Conservation (phyloP, 2,797 vertebrate genomes). For the Poeciliopsis turneri region DNA sequence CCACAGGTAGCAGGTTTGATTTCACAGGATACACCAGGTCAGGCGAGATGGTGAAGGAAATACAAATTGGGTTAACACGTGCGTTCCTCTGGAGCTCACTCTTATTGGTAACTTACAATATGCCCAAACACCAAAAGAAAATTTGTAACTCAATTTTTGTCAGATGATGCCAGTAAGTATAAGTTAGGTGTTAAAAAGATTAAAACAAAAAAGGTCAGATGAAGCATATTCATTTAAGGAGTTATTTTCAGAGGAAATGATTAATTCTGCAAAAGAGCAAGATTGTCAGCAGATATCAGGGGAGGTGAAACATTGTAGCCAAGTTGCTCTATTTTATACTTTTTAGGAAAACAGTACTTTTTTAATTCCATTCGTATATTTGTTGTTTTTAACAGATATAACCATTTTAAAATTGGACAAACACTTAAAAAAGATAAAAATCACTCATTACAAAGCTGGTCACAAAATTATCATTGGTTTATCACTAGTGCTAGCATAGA, state of each 20-base stretch:
- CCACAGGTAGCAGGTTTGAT: conserved; percentile 75
- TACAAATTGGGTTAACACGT: conserved; percentile 75
- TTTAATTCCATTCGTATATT: background rate
- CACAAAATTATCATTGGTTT: background rate
- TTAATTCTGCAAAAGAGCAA: background rate
- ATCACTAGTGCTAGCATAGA: background rate
- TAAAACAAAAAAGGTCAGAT: background rate
- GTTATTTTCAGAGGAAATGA: background rate
- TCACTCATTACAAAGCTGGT: background rate
- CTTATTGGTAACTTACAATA: conserved; percentile 2
- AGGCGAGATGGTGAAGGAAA: conserved; percentile 77
- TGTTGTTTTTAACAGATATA: background rate
- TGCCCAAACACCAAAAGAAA: background rate
- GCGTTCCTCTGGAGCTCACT: conserved; percentile 35
- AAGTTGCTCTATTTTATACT: background rate
- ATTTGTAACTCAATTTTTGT: background rate
- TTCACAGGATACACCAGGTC: conserved; percentile 80
- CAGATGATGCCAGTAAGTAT: background rate
- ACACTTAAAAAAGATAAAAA: background rate
- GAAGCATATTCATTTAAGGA: background rate
- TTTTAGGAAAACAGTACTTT: background rate
- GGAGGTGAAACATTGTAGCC: background rate
- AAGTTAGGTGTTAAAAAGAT: background rate
- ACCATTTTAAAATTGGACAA: background rate
- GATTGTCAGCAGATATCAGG: background rate